These are phyloP conservation scores for Meganola albula DNA, from an alignment of 2,888 invertebrate species.

Conservation along the genomic window DNA sequence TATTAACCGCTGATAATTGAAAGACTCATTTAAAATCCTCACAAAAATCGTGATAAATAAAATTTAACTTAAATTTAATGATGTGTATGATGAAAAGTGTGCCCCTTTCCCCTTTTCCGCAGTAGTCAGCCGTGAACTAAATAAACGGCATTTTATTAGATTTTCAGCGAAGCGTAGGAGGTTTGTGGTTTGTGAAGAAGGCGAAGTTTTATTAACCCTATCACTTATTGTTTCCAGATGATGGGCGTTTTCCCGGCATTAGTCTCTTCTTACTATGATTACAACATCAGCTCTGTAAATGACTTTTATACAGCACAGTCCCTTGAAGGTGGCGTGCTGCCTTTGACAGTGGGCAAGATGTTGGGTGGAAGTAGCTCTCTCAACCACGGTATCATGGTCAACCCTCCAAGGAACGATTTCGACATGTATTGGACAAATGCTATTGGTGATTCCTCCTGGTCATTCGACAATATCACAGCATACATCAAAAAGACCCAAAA, in stretches of 20 bases:
- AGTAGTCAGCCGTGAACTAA: no score
- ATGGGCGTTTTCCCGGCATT: background rate
- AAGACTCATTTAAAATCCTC: no score
- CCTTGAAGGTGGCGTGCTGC: constrained; percentile 3
- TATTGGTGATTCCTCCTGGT: constrained; percentile 12
- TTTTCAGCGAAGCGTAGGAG: no score
- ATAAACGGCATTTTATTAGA: no score
- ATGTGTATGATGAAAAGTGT: no score
- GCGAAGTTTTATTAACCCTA: no score
- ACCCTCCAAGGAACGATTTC: constrained; percentile 7
- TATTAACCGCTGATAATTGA: no score
- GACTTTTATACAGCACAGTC: constrained; percentile 8
- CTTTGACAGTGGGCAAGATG: constrained; percentile 16
- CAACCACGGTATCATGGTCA: constrained; percentile 10
- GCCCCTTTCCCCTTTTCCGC: no score
- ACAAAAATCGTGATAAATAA: no score
- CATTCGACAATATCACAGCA: constrained; percentile 7
- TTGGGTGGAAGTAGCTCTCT: constrained; percentile 15
- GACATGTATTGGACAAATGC: constrained; percentile 11
- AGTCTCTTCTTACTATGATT: constrained; percentile 8
- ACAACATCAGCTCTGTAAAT: constrained; percentile 8
- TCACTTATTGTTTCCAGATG: no score
- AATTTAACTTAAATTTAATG: no score
- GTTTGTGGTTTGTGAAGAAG: no score
- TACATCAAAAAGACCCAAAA: constrained; percentile 19